These are phyloP conservation scores for Chaetophractus vellerosus DNA, from an alignment of 2,797 vertebrate genomes.

Conservation along the genomic window DNA sequence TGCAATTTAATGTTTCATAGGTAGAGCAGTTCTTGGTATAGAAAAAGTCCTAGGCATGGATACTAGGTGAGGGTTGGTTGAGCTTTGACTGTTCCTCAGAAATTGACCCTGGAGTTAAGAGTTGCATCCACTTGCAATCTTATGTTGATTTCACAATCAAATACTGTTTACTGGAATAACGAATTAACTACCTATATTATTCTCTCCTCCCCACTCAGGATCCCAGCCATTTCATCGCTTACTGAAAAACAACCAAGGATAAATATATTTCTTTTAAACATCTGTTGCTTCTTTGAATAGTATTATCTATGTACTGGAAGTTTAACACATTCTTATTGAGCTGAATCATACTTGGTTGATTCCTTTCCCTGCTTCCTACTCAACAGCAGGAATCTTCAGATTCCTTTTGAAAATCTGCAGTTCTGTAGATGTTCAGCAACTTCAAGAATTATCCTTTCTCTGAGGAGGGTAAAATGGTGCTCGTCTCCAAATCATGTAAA, in stretches of 20 bases:
- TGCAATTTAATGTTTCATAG: not conserved
- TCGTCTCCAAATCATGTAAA: not conserved
- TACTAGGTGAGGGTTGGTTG: not conserved
- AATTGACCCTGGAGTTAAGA: not conserved
- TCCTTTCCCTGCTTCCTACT: conserved; percentile 4
- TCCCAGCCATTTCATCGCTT: not conserved
- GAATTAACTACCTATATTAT: not conserved
- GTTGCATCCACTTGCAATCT: not conserved
- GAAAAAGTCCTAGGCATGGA: not conserved
- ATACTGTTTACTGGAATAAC: not conserved
- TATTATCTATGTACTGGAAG: not conserved
- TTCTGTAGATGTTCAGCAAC: conserved; percentile 28
- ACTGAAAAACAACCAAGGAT: not conserved
- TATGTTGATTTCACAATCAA: not conserved
- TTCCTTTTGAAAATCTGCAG: not conserved
- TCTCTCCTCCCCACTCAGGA: not conserved
- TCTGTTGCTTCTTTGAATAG: not conserved
- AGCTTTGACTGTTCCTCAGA: not conserved
- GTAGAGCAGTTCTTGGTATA: not conserved
- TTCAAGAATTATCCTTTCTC: not conserved
- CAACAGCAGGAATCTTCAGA: not conserved
- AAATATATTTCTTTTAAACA: not conserved
- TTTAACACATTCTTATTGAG: not conserved
- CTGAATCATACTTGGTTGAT: not conserved
- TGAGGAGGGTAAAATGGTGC: not conserved